Conservation (phyloP, 2,888 invertebrate genomes). For the Cryptocheilus praepositus region DNA sequence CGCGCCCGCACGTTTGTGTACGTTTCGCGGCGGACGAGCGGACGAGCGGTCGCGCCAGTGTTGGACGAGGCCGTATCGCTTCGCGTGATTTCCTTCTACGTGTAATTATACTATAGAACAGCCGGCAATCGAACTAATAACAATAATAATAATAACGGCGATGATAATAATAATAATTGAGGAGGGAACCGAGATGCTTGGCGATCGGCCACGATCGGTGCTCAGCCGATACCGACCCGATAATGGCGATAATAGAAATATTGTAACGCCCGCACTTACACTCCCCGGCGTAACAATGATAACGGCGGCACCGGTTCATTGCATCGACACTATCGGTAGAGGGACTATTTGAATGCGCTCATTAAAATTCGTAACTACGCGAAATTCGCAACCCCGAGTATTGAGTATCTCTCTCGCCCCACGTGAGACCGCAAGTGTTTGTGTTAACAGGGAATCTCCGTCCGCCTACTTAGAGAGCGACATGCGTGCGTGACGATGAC, state of each 20-base stretch:
- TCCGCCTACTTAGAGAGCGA: too few relatives aligned
- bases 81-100: constrained; percentile 65
- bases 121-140: constrained; percentile 23
- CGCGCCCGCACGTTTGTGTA: constrained; percentile 19
- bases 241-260: constrained; percentile 29
- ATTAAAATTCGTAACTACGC: too few relatives aligned
- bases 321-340: too few relatives aligned
- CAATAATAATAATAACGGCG: constrained; percentile 32
- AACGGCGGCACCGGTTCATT: constrained; percentile 1
- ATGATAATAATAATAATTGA: constrained; percentile 29
- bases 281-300: constrained; percentile 7
- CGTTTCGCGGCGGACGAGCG: not conserved
- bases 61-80: constrained; percentile 52
- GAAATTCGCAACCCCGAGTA: too few relatives aligned
- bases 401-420: too few relatives aligned
- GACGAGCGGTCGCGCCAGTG: not conserved
- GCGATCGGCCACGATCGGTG: constrained; percentile 40
- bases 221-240: not conserved
- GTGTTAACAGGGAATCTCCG: too few relatives aligned
- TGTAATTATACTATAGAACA: constrained; percentile 49
- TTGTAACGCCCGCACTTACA: constrained; percentile 15
- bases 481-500: too few relatives aligned
- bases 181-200: constrained; percentile 26
- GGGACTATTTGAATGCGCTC: too few relatives aligned
- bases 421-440: too few relatives aligned